A percentile compares a stretch with the other conserved stretches of the same genome.
Evolutionary conservation across 2,888 invertebrate species (phyloP).

Genomic region (Maniola hyperantus): DNA sequence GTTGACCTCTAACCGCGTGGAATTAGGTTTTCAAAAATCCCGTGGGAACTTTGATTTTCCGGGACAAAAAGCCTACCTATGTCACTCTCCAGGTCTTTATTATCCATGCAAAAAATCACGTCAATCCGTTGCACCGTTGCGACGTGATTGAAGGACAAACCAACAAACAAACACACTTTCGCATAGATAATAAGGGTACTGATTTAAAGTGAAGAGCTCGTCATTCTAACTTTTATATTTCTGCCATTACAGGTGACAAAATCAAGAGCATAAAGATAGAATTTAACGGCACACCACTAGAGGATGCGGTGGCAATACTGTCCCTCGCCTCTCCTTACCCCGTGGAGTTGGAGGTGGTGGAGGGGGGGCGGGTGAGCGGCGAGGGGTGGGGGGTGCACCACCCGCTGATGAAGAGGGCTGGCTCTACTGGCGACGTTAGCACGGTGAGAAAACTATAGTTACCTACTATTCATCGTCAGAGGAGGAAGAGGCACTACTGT

Average conservation of each 20-base stretch:
- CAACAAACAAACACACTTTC: no score
- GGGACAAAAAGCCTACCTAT: no score
- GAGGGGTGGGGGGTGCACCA: conserved; percentile 85
- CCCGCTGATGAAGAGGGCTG: conserved; percentile 90
- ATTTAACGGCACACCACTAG: conserved; percentile 93
- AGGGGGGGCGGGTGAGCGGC: conserved; percentile 66
- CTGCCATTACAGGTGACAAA: conserved; percentile 87
- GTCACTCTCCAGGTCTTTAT: no score
- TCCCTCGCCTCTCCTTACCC: conserved; percentile 96
- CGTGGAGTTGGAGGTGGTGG: conserved; percentile 89
- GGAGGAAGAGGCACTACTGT: conserved; percentile 85
- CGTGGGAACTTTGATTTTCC: no score
- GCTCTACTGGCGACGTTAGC: conserved; percentile 88
- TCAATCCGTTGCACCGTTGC: no score
- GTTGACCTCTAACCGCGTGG: no score
- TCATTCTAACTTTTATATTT: neutral
- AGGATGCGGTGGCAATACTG: conserved; percentile 94
- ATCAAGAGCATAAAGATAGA: conserved; percentile 93
- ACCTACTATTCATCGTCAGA: neutral
- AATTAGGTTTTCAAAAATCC: no score
- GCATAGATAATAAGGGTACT: no score
- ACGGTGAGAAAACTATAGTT: neutral
- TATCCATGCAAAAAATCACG: no score
- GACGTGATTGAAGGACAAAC: no score
- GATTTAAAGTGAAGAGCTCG: no score